A percentile compares a stretch with the other conserved stretches of the same genome.
Conservation (phyloP, 1,140 invertebrate genomes). For the Pteromalus puparum region DNA sequence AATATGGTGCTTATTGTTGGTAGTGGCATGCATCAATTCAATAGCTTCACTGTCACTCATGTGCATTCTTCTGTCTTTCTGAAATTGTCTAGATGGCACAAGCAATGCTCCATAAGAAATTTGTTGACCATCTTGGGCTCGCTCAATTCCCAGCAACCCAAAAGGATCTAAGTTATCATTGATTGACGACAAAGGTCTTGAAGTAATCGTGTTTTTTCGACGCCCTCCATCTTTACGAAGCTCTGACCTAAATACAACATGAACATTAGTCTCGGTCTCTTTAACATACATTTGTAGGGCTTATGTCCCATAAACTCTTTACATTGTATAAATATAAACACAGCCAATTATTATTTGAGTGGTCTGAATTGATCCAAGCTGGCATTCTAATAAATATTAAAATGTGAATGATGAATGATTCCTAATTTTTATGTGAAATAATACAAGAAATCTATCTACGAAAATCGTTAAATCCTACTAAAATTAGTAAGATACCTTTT, state of each 20-base stretch:
- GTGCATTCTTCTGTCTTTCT: slow-evolving; percentile 72
- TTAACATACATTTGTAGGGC: too few relatives aligned
- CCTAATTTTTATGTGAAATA: neutral
- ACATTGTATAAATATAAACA: neutral
- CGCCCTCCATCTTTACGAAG: slow-evolving; percentile 85
- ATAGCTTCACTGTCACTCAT: slow-evolving; percentile 76
- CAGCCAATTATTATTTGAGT: neutral
- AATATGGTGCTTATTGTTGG: slow-evolving; percentile 73
- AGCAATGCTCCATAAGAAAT: slow-evolving; percentile 91
- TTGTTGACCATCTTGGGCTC: slow-evolving; percentile 88
- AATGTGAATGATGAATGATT: neutral
- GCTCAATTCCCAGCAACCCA: slow-evolving; percentile 88
- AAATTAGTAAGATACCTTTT: slow-evolving; percentile 58
- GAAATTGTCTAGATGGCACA: slow-evolving; percentile 82
- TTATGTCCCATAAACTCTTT: neutral
- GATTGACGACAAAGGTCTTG: slow-evolving; percentile 88
- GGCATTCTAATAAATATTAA: neutral
- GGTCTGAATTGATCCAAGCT: neutral
- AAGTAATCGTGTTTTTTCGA: slow-evolving; percentile 86
- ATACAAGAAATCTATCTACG: slow-evolving; percentile 24
- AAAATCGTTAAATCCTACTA: slow-evolving; percentile 18
- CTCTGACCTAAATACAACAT: slow-evolving; percentile 78
- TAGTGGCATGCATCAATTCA: slow-evolving; percentile 70
- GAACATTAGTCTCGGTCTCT: slow-evolving; percentile 12
- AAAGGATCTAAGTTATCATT: slow-evolving; percentile 91